phyloP scores from a whole-genome alignment of 2,797 vertebrate species.

The Neosalanx taihuensis region DNA sequence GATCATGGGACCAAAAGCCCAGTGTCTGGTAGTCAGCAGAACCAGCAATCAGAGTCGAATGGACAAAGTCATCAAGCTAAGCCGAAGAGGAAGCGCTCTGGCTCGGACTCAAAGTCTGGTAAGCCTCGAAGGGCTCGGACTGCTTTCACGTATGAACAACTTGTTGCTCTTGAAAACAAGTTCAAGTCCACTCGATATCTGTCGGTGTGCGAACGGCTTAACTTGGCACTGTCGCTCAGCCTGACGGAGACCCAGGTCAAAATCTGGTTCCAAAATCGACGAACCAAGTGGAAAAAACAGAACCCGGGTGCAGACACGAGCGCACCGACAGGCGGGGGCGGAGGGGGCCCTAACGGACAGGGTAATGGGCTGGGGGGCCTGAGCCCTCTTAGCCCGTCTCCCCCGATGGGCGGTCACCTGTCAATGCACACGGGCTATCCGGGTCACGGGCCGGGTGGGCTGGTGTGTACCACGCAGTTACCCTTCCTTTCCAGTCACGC shows the following conservation, averaged over 20 bases:
- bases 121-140: slow-evolving; percentile 91
- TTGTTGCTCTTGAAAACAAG: slow-evolving; percentile 94
- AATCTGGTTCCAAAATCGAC: slow-evolving; percentile 94
- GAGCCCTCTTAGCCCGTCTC: slow-evolving; percentile 90
- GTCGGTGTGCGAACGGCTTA: slow-evolving; percentile 91
- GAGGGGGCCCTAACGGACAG: slow-evolving; percentile 52
- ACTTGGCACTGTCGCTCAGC: slow-evolving; percentile 89
- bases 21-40: slow-evolving; percentile 50
- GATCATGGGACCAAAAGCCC: slow-evolving; percentile 66
- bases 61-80: slow-evolving; percentile 65
- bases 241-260: slow-evolving; percentile 94
- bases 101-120: slow-evolving; percentile 92
- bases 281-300: slow-evolving; percentile 97
- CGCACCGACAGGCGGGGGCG: slow-evolving; percentile 77
- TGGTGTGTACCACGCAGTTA: slow-evolving; percentile 88
- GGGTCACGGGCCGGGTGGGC: slow-evolving; percentile 79
- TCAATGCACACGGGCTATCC: slow-evolving; percentile 87
- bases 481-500: slow-evolving; percentile 91
- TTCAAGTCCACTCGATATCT: slow-evolving; percentile 94
- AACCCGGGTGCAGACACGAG: slow-evolving; percentile 93
- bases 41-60: slow-evolving; percentile 42
- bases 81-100: slow-evolving; percentile 90
- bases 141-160: slow-evolving; percentile 94
- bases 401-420: slow-evolving; percentile 85
- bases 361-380: slow-evolving; percentile 75